A percentile compares a stretch with the other conserved stretches of the same genome.
Evolutionary conservation across 1,140 invertebrate genomes (phyloP).

Genomic region (Drosophila pandora): DNA sequence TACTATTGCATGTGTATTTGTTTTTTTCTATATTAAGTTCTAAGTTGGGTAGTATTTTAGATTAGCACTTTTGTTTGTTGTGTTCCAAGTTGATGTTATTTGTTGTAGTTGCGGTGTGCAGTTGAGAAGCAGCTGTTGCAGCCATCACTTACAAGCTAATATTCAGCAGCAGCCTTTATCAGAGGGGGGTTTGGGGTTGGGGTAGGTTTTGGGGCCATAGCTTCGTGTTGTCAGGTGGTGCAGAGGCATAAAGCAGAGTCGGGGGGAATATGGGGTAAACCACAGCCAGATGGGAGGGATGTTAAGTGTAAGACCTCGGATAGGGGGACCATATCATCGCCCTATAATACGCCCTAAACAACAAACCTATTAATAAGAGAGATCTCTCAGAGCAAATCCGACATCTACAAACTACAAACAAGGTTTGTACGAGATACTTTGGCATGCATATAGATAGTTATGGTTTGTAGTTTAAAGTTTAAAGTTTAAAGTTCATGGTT

Average conservation of each 20-base stretch:
- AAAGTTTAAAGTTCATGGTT: slow-evolving; percentile 11
- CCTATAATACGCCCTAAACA: background rate
- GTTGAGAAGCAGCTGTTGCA: slow-evolving; percentile 57
- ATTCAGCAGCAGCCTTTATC: slow-evolving; percentile 30
- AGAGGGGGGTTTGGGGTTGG: slow-evolving; percentile 3
- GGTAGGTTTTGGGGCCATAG: slow-evolving; percentile 3
- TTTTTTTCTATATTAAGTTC: slow-evolving; percentile 24
- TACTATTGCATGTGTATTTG: slow-evolving; percentile 22
- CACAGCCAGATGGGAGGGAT: slow-evolving; percentile 12
- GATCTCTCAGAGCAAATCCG: background rate
- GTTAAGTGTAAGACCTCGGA: background rate
- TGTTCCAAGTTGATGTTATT: slow-evolving; percentile 33
- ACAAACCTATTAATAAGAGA: background rate
- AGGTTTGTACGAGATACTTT: slow-evolving; percentile 15
- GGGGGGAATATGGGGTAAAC: background rate
- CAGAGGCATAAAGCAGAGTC: slow-evolving; percentile 35
- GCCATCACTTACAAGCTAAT: slow-evolving; percentile 43
- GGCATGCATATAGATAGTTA: slow-evolving; percentile 39
- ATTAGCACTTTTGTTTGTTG: slow-evolving; percentile 30
- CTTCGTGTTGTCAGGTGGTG: slow-evolving; percentile 31
- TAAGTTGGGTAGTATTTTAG: slow-evolving; percentile 7
- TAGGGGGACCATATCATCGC: background rate
- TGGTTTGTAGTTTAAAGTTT: background rate
- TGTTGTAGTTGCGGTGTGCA: slow-evolving; percentile 49
- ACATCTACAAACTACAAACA: slow-evolving; percentile 45